Evolutionary conservation across 2,797 vertebrate species (phyloP).

Genomic region (Sphenodon punctatus): DNA sequence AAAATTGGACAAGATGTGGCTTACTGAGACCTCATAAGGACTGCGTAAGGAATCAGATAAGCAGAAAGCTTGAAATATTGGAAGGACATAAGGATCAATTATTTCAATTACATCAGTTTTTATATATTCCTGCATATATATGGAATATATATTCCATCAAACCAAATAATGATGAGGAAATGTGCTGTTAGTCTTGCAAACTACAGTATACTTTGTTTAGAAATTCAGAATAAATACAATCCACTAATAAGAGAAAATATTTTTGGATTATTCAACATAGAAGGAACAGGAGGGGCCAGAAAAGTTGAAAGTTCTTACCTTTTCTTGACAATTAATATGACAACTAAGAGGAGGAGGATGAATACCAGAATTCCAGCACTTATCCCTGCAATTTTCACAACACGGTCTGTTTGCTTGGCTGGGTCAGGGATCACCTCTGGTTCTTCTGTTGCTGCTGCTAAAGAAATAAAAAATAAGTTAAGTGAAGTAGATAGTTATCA

Average conservation of each 20-base stretch:
- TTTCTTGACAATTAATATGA: slow-evolving; percentile 95
- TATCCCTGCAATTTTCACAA: slow-evolving; percentile 98
- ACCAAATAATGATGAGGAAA: slow-evolving; percentile 4
- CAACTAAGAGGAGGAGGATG: slow-evolving; percentile 93
- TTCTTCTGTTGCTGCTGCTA: slow-evolving; percentile 93
- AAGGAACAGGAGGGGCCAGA: not conserved
- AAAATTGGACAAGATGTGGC: slow-evolving; percentile 10
- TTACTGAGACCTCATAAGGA: slow-evolving; percentile 37
- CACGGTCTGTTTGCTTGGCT: slow-evolving; percentile 95
- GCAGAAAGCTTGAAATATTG: slow-evolving; percentile 30
- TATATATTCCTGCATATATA: not conserved
- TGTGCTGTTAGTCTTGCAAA: not conserved
- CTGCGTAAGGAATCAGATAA: slow-evolving; percentile 11
- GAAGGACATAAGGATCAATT: not conserved
- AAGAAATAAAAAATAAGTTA: slow-evolving; percentile 67
- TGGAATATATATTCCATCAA: too few species aligned
- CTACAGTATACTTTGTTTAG: not conserved
- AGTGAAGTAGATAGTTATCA: slow-evolving; percentile 35
- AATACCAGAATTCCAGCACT: slow-evolving; percentile 95
- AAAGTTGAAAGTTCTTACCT: slow-evolving; percentile 81
- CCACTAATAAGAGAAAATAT: not conserved
- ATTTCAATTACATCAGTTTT: slow-evolving; percentile 22
- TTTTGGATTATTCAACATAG: not conserved
- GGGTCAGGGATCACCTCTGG: slow-evolving; percentile 97
- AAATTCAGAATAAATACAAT: slow-evolving; percentile 13